phyloP scores from a whole-genome alignment of 2,888 invertebrate species.

The Arge pagana region DNA sequence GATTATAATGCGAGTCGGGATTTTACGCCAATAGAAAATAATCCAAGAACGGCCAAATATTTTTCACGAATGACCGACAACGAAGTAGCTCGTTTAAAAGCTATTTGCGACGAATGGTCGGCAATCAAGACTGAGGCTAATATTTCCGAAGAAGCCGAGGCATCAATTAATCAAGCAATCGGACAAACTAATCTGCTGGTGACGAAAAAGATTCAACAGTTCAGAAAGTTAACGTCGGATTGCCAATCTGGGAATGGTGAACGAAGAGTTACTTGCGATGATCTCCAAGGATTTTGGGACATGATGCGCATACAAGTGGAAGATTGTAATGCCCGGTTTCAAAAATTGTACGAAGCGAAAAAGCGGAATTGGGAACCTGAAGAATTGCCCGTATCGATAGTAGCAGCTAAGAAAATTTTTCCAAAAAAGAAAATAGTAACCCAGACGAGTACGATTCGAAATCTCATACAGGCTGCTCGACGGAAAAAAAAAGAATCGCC shows the following conservation, averaged over 20 bases:
- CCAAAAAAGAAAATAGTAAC: slow-evolving; percentile 2
- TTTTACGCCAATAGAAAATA: no score
- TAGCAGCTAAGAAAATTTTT: slow-evolving; percentile 18
- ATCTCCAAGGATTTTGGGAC: slow-evolving; percentile 88
- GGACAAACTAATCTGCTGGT: slow-evolving; percentile 80
- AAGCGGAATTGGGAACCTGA: slow-evolving; percentile 60
- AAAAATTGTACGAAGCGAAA: slow-evolving; percentile 38
- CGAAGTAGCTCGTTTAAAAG: slow-evolving; percentile 62
- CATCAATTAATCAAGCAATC: slow-evolving; percentile 70
- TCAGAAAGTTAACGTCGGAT: slow-evolving; percentile 60
- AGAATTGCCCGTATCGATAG: slow-evolving; percentile 39
- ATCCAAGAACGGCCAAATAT: slow-evolving; percentile 55
- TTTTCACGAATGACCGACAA: slow-evolving; percentile 58
- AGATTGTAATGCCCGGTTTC: slow-evolving; percentile 46
- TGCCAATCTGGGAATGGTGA: slow-evolving; percentile 58
- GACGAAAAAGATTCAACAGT: slow-evolving; percentile 78
- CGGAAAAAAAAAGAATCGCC: not conserved
- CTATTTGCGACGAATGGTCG: slow-evolving; percentile 64
- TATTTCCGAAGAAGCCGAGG: slow-evolving; percentile 61
- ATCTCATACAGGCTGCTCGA: slow-evolving; percentile 8
- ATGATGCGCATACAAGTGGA: slow-evolving; percentile 75
- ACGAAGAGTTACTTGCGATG: slow-evolving; percentile 66
- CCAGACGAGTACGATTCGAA: slow-evolving; percentile 1
- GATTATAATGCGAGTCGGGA: no score
- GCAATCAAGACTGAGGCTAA: slow-evolving; percentile 54